Evolutionary conservation across 2,888 invertebrate genomes (phyloP).

Genomic region (Dryomyza anilis): DNA sequence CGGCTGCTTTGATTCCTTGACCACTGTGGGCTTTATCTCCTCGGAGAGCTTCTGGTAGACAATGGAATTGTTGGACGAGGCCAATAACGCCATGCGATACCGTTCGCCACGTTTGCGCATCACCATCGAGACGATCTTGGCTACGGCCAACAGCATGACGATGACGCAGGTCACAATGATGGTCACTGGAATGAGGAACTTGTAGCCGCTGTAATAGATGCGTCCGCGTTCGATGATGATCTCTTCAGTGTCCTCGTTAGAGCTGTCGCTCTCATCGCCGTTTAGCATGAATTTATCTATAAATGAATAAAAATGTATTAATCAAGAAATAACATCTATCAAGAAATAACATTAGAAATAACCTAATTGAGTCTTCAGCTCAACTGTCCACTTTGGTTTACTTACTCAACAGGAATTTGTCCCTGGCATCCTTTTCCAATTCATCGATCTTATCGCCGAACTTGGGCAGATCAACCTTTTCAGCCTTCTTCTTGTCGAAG

Average conservation of each 20-base stretch:
- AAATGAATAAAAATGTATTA: no score
- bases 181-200: constrained; percentile 65
- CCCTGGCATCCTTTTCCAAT: constrained; percentile 49
- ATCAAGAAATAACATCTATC: no score
- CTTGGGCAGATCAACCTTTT: constrained; percentile 42
- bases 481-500: constrained; percentile 37
- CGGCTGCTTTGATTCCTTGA: constrained; percentile 65
- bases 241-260: constrained; percentile 54
- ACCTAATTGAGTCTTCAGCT: no score
- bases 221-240: constrained; percentile 59
- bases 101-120: constrained; percentile 64
- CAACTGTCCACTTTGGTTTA: neutral
- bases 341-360: no score
- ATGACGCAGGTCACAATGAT: constrained; percentile 68
- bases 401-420: constrained; percentile 54
- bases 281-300: constrained; percentile 49
- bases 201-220: constrained; percentile 62
- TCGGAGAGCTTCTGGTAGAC: constrained; percentile 81
- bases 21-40: constrained; percentile 69
- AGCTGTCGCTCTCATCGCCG: constrained; percentile 44
- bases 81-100: constrained; percentile 60
- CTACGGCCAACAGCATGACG: constrained; percentile 64
- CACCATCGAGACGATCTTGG: constrained; percentile 63
- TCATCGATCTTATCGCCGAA: constrained; percentile 38
- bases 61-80: constrained; percentile 62